These are phyloP conservation scores for Medauroidea extradentata DNA, from an alignment of 1,140 invertebrate species.

Conservation along the genomic window DNA sequence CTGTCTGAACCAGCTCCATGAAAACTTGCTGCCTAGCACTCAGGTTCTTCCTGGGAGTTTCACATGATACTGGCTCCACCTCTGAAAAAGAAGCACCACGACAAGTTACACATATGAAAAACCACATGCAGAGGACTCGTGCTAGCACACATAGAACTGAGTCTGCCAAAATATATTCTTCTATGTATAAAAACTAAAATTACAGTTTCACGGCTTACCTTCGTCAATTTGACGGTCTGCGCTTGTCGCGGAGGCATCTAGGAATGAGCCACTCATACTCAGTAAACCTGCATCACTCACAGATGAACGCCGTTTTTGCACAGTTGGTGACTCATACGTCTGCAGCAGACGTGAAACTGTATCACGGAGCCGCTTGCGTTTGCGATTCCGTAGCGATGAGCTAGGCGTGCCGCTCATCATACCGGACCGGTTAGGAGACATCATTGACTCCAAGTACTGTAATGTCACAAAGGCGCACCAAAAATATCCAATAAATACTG, in stretches of 20 bases:
- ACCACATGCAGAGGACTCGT: neutral
- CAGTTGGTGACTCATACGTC: conserved; percentile 50
- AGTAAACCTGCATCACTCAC: conserved; percentile 75
- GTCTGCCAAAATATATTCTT: no score
- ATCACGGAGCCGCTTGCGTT: conserved; percentile 67
- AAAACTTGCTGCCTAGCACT: conserved; percentile 83
- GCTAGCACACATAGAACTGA: no score
- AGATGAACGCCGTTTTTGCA: conserved; percentile 72
- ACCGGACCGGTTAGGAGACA: conserved; percentile 13
- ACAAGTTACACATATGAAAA: neutral
- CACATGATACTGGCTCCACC: conserved; percentile 47
- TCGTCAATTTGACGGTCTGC: no score
- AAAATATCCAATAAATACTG: no score
- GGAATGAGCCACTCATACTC: conserved; percentile 79
- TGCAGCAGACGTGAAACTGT: conserved; percentile 51
- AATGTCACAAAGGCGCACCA: no score
- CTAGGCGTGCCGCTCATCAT: conserved; percentile 14
- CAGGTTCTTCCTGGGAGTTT: conserved; percentile 59
- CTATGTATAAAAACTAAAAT: no score
- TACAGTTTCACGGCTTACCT: no score
- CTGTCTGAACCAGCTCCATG: conserved; percentile 90
- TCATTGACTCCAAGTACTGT: conserved; percentile 47
- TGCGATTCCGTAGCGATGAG: conserved; percentile 44
- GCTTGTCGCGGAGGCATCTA: conserved; percentile 50
- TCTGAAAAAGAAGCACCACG: conserved; percentile 26